These are phyloP conservation scores for Otolemur garnettii DNA, from an alignment of 2,113 vertebrate genomes.

Conservation along the genomic window DNA sequence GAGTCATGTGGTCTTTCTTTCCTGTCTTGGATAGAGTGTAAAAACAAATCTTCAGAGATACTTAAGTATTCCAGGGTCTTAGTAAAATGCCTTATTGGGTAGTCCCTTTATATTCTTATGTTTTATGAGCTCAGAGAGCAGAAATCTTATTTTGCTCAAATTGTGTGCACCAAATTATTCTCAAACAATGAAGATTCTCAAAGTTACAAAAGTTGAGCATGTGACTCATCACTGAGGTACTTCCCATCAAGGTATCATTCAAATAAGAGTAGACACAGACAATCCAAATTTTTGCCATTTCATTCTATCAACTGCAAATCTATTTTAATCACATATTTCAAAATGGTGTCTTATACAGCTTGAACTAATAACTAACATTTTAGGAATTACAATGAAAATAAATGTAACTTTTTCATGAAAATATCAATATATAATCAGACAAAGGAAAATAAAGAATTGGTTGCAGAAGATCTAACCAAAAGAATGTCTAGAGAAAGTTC, in stretches of 20 bases:
- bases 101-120: background rate
- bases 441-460: background rate
- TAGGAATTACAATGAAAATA: constrained; percentile 45
- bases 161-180: constrained; percentile 5
- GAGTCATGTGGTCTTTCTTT: background rate
- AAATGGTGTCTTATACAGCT: constrained; percentile 33
- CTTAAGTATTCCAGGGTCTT: background rate
- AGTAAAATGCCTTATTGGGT: too few species aligned
- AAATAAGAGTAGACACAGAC: constrained; percentile 60
- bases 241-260: constrained; percentile 24
- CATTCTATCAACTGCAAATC: constrained; percentile 4
- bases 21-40: background rate
- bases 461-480: background rate
- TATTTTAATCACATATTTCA: constrained; percentile 64
- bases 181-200: background rate
- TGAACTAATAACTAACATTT: constrained; percentile 49
- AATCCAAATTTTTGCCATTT: constrained; percentile 54
- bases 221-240: background rate
- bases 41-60: background rate
- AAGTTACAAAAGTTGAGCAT: constrained; percentile 5
- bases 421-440: background rate
- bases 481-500: background rate
- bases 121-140: constrained; percentile 17
- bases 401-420: background rate
- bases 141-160: background rate